phyloP scores from a whole-genome alignment of 2,888 invertebrate species.

The Cryptocheilus praepositus region DNA sequence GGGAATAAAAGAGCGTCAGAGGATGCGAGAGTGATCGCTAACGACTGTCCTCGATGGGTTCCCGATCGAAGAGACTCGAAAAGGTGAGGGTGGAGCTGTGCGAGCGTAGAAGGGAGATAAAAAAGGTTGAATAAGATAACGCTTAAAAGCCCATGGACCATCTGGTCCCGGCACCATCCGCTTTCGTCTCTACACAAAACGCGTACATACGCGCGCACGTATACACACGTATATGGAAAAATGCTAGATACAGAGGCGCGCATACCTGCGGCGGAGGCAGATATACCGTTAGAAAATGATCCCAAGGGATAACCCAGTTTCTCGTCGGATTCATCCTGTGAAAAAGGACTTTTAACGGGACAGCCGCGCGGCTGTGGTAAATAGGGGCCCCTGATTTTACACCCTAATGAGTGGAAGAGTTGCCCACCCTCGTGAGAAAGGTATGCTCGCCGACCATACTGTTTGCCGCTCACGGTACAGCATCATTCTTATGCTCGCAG shows the following conservation, averaged over 20 bases:
- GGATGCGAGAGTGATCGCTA: not conserved
- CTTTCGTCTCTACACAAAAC: constrained; percentile 1
- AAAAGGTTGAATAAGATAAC: constrained; percentile 26
- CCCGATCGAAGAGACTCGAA: not conserved
- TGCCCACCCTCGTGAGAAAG: constrained; percentile 52
- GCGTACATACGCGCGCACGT: constrained; percentile 37
- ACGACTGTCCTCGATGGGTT: not conserved
- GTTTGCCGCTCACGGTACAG: too few species aligned
- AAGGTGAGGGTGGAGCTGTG: not conserved
- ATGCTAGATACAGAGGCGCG: too few species aligned
- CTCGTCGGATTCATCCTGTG: constrained; percentile 20
- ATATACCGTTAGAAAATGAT: constrained; percentile 49
- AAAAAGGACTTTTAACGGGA: constrained; percentile 44
- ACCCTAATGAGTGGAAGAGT: constrained; percentile 48
- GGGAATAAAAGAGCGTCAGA: too few species aligned
- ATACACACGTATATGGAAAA: constrained; percentile 10
- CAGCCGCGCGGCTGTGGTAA: constrained; percentile 3
- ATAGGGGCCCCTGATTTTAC: constrained; percentile 38
- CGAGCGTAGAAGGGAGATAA: not conserved
- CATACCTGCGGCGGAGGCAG: not conserved
- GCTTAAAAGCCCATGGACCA: constrained; percentile 31
- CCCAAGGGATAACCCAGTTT: constrained; percentile 56
- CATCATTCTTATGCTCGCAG: not conserved
- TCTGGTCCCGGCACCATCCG: constrained; percentile 28
- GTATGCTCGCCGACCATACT: not conserved